A percentile compares a stretch with the other conserved stretches of the same genome.
Conservation (phyloP, 1,140 invertebrate genomes). For the Rhynchophorus ferrugineus region DNA sequence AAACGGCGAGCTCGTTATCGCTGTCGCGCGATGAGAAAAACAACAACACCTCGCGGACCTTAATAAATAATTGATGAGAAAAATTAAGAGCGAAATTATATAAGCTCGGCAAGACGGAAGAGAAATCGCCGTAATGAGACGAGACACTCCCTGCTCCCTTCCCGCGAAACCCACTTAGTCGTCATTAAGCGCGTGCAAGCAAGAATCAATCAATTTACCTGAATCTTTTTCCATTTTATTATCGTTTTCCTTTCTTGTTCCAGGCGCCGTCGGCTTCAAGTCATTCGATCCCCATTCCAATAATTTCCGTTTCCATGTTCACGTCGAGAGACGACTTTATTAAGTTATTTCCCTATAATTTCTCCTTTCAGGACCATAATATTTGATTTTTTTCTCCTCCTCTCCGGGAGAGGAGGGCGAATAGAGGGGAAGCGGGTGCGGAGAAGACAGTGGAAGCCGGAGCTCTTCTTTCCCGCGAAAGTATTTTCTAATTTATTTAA, state of each 20-base stretch:
- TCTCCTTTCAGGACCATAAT: slow-evolving; percentile 14
- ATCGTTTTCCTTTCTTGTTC: background rate
- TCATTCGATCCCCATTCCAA: slow-evolving; percentile 17
- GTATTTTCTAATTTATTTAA: slow-evolving; percentile 3
- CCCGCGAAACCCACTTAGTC: too few relatives aligned
- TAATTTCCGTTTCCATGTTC: slow-evolving; percentile 19
- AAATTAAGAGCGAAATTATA: too few relatives aligned
- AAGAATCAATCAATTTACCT: too few relatives aligned
- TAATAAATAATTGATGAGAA: too few relatives aligned
- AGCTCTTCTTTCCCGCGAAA: background rate
- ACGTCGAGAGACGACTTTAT: slow-evolving; percentile 15
- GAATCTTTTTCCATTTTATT: slow-evolving; percentile 22
- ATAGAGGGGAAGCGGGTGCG: background rate
- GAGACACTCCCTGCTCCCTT: too few relatives aligned
- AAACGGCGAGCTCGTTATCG: too few relatives aligned
- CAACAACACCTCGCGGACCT: too few relatives aligned
- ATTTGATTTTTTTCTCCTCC: too few relatives aligned
- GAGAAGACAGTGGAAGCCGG: background rate
- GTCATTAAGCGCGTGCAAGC: too few relatives aligned
- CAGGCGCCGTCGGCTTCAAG: background rate
- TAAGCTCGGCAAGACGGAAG: too few relatives aligned
- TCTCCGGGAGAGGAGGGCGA: background rate
- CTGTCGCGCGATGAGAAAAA: too few relatives aligned
- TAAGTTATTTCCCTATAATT: slow-evolving; percentile 15
- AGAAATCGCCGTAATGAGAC: too few relatives aligned